Base-by-base conservation (phyloP, 2,113 vertebrate genomes). In the Ahaetulla prasina region DNA sequence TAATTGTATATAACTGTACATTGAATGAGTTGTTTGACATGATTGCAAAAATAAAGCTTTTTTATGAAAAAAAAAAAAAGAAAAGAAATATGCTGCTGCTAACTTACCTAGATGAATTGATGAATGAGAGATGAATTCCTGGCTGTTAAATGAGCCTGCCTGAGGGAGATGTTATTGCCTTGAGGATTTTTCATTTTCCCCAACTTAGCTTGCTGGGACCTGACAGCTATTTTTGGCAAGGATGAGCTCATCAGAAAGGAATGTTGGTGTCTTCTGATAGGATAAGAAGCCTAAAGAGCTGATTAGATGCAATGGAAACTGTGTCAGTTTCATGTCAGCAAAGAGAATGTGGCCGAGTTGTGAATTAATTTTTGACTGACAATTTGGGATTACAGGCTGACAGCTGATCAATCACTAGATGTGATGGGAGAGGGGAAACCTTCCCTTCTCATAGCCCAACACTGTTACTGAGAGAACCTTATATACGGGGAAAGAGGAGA, bases 271-370 rank as follows among this genome's bases (percentile, higher is more conserved):
- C 8, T 94, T 89, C 54, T 89, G 89, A 25, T 0, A 92, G 95
- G 96, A 93, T 89, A 90, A 94, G 91, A 94, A 91, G 94, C 94
- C 85, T 93, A 90, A 96, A 95, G 93, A 94, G 93, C 95, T 96
- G 96, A 95, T 97, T 87, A 96, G 96, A 94, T 93, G 96, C 96
- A 45, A 52, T 91, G 93, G 95, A 93, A 97, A 91, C 55, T 92
- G 88, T 96, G 96, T 95, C 96, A 96, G 96, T 94, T 91, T 55
- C 85, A 87, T 93, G 96, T 94, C 95, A 95, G 93, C 0, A 20
- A 91, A 95, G 94, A 96, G 95, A 95, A 96, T 53, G 95, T 94
- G 91, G n/a, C 94, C 22, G 94, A 93, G 90, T 95, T 93, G 96
- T 10, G 94, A 95, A 96, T 96, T 95, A 96, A 96, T 43, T 92